Base-by-base conservation (phyloP, 2,888 invertebrate genomes). In the Xestia c-nigrum region DNA sequence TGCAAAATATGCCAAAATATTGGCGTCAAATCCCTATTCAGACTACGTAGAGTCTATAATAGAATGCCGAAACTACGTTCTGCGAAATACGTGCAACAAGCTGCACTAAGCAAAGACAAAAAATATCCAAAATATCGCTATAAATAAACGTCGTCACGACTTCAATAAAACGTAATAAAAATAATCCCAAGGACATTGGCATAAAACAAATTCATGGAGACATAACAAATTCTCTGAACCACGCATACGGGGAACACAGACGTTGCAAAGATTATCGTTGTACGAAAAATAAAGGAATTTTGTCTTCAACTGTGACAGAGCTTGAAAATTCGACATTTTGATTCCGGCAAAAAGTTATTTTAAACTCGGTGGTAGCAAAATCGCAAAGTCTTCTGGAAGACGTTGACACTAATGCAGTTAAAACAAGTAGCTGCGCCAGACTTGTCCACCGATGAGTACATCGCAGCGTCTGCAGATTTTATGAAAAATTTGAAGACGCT, bases 71-170 rank as follows among this genome's bases (percentile, higher is more conserved):
- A 69, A 69, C 57, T 43, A 69, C 57, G 43, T 69, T 57, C 43
- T 69, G 43, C 57, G 69, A 43, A 69, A 69, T 69, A 57, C 57
- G 55, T 69, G 57, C 2, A 69, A 69, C 55, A 69, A 69, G 69
- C 24, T 69, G 10, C 57, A 69, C 69, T 69, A 57, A 1, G 55
- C 43, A 69, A 55, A 69, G 69, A 69, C 3, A 69, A 57, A n/a
- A 69, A 69, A 5, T 69, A 69, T 0, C 55, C 59, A 59, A 57
- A 43, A 46, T 21, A 0, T 1, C 70, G 59, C 1, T 43, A 31
- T 21, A 70, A 69, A 69, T 2, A 55, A 71, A 71, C 47, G 61
- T 61, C 46, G n/a, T 71, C 38, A 61, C 61, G 47, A 71, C 21
- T 61, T 71, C 61, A 21, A 61, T 71, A 3, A 61, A 61, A 16